Base-by-base conservation (phyloP, 2,888 invertebrate species). In the Cerceris ruficornis region DNA sequence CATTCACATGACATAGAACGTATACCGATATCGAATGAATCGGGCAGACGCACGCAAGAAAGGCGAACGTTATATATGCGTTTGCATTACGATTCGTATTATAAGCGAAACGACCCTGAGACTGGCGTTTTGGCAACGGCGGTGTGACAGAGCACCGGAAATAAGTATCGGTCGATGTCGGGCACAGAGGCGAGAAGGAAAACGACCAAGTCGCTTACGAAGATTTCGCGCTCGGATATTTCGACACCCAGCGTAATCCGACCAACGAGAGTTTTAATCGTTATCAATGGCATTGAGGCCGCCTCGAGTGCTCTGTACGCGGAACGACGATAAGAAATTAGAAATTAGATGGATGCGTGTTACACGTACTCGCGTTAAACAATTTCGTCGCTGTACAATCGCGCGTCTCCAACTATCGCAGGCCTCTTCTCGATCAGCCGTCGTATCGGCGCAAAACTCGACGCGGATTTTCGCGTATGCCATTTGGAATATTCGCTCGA, bases 81-180 rank as follows among this genome's bases (percentile, higher is more conserved):
- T 61, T 9, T n/a, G 50, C 9, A 15, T 14, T 62, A 42, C 17
- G 57, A 17, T 11, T 39, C 28, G 43, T 42, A 50, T 69, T 76
- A 73, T 52, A 73, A 64, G 42, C 57, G 52, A 64, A 14, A 65
- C 57, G 69, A 77, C 66, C 75, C 67, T 69, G 69, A 77, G 75
- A 28, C 54, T 15, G 28, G 46, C 13, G 50, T 77, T 79, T 75
- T 80, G 76, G 71, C 68, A 75, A 65, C 15, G 64, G 39, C 39
- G 39, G 41, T 17, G 14, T 57, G 71, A 82, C 66, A 80, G 64
- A 65, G 59, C 59, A 70, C 70, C 77, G 80, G 83, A 80, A 83
- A 78, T 66, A 78, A 75, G 68, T 62, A 66, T 78, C 80, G 61
- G 28, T 17, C 14, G 58, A 69, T 55, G 58, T 70, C 59, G 61